Evolutionary conservation across 2,888 invertebrate species (phyloP).

Genomic region (Megamerina dolium): DNA sequence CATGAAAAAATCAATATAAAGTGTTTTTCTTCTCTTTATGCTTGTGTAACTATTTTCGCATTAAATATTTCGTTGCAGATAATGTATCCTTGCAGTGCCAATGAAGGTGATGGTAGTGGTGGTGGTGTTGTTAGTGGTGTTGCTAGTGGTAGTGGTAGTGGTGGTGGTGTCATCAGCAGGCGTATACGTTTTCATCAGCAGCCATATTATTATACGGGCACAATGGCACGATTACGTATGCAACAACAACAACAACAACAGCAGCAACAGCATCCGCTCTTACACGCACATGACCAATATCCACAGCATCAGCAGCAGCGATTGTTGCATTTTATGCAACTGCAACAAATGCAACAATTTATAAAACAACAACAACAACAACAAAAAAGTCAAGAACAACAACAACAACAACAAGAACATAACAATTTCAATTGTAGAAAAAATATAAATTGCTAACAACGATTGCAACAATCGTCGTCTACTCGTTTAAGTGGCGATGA

Average conservation of each 20-base stretch:
- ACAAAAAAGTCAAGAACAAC: conserved; percentile 8
- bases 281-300: conserved; percentile 6
- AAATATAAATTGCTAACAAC: conserved; percentile 21
- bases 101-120: no score
- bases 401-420: conserved; percentile 9
- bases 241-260: conserved; percentile 20
- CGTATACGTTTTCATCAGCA: no score
- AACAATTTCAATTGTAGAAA: conserved; percentile 6
- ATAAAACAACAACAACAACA: conserved; percentile 13
- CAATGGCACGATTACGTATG: conserved; percentile 5
- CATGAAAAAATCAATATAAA: neutral
- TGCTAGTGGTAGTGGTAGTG: no score
- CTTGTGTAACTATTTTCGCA: conserved; percentile 17
- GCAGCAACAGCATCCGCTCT: conserved; percentile 5
- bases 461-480: conserved; percentile 18
- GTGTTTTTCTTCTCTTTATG: conserved; percentile 5
- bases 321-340: conserved; percentile 20
- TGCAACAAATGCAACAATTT: conserved; percentile 22
- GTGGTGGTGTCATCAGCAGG: no score
- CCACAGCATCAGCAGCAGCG: conserved; percentile 6
- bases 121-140: no score
- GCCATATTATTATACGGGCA: neutral
- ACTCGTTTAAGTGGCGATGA: neutral
- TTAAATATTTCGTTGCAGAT: conserved; percentile 23
- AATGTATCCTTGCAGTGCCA: no score